Conservation (phyloP, 2,888 invertebrate species). For the Pandemis heparana region DNA sequence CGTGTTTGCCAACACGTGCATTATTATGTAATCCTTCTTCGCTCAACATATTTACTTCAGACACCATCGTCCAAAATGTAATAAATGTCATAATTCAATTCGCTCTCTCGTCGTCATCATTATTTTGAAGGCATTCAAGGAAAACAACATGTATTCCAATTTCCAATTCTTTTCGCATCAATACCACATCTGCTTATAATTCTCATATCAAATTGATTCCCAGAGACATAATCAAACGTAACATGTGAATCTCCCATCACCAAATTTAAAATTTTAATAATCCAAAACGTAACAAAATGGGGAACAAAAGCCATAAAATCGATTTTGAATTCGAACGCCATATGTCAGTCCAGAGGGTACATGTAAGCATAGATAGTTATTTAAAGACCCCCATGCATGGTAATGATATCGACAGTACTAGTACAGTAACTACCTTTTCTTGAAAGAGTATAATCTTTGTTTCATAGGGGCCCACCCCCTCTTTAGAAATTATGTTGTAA, state of each 20-base stretch:
- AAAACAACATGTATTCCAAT: conserved; percentile 12
- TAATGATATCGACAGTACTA: conserved; percentile 45
- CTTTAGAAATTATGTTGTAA: conserved; percentile 48
- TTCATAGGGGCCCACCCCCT: conserved; percentile 63
- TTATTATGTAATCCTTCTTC: not conserved
- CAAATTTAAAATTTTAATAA: conserved; percentile 46
- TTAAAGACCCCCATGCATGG: conserved; percentile 64
- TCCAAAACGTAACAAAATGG: conserved; percentile 27
- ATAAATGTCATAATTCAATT: not conserved
- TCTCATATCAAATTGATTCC: conserved; percentile 23
- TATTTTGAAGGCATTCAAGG: not conserved
- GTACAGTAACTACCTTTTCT: conserved; percentile 52
- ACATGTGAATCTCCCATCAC: conserved; percentile 53
- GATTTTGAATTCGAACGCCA: conserved; percentile 53
- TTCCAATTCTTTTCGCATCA: conserved; percentile 5
- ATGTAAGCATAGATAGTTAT: conserved; percentile 56
- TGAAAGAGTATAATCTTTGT: conserved; percentile 65
- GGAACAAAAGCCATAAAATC: conserved; percentile 51
- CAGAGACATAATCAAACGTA: conserved; percentile 25
- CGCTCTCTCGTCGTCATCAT: not conserved
- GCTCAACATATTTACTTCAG: not conserved
- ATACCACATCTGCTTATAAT: conserved; percentile 32
- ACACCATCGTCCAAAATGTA: not conserved
- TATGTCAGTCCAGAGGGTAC: conserved; percentile 46
- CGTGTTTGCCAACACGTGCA: not conserved